These are phyloP conservation scores for Sinocyclocheilus maitianheensis DNA, from an alignment of 2,113 vertebrate genomes.

Conservation along the genomic window DNA sequence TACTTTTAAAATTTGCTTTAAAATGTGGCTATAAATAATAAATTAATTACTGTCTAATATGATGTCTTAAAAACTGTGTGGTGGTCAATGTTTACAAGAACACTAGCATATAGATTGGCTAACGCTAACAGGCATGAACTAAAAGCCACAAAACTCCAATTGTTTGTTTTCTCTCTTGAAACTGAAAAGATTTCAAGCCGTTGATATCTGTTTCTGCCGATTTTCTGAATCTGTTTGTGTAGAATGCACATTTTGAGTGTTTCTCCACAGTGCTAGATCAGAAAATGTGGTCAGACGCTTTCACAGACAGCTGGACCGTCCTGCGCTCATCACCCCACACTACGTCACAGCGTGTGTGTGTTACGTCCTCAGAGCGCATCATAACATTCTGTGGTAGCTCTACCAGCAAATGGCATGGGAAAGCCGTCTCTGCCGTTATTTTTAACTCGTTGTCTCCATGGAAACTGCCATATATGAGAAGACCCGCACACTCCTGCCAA, in stretches of 20 bases:
- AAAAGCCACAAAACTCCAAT: not conserved
- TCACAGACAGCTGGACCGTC: not conserved
- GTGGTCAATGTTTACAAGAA: not conserved
- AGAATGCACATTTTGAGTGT: not conserved
- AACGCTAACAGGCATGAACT: not conserved
- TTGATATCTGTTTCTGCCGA: not conserved
- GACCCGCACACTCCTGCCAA: conserved; percentile 39
- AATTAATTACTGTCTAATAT: not conserved
- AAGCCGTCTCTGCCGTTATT: conserved; percentile 58
- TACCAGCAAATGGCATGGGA: conserved; percentile 55
- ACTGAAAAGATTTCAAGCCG: not conserved
- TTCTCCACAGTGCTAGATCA: not conserved
- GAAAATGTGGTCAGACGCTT: conserved; percentile 4
- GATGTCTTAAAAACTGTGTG: not conserved
- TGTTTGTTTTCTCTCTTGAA: not conserved
- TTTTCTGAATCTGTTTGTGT: not conserved
- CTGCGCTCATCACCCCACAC: conserved; percentile 17
- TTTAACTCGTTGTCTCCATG: conserved; percentile 65
- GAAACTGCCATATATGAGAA: conserved; percentile 58
- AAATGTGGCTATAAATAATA: not conserved
- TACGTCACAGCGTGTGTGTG: conserved; percentile 42
- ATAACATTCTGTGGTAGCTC: conserved; percentile 37
- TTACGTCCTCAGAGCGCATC: conserved; percentile 43
- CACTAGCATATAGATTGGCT: not conserved
- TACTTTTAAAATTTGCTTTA: not conserved